Percentiles rank a stretch among this genome's conserved stretches.
phyloP scores from a whole-genome alignment of 2,888 invertebrate species.

The Apamea monoglypha region DNA sequence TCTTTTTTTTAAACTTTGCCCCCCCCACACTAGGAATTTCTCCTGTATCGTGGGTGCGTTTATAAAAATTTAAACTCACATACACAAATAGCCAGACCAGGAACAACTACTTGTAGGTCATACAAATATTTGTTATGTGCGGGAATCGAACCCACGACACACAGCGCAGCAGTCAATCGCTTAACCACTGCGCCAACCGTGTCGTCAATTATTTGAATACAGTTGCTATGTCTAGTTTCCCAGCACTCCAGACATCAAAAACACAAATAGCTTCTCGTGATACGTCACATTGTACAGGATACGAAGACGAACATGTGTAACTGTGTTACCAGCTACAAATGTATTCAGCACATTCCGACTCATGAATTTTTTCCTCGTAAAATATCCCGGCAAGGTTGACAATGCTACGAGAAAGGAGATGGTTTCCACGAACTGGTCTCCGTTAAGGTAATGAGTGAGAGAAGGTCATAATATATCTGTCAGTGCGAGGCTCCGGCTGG shows the following conservation, averaged over 20 bases:
- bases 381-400: slow-evolving; percentile 77
- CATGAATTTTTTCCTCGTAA: slow-evolving; percentile 78
- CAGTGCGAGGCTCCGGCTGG: slow-evolving; percentile 68
- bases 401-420: slow-evolving; percentile 77
- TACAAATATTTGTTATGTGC: too few relatives aligned
- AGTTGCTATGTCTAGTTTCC: slow-evolving; percentile 21
- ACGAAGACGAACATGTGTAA: slow-evolving; percentile 54
- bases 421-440: slow-evolving; percentile 73
- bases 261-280: slow-evolving; percentile 24
- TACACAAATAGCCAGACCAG: too few relatives aligned
- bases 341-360: slow-evolving; percentile 74
- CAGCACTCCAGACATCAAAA: slow-evolving; percentile 27
- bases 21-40: too few relatives aligned
- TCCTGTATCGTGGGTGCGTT: too few relatives aligned
- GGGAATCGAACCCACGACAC: too few relatives aligned
- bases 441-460: slow-evolving; percentile 75
- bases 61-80: too few relatives aligned
- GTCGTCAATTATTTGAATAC: slow-evolving; percentile 25
- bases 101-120: too few relatives aligned
- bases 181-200: too few relatives aligned
- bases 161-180: too few relatives aligned
- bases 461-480: slow-evolving; percentile 75
- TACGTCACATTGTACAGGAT: slow-evolving; percentile 58
- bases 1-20: too few relatives aligned
- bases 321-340: slow-evolving; percentile 67